Conservation (phyloP, 2,888 invertebrate species). For the Drosophila fungiperda region DNA sequence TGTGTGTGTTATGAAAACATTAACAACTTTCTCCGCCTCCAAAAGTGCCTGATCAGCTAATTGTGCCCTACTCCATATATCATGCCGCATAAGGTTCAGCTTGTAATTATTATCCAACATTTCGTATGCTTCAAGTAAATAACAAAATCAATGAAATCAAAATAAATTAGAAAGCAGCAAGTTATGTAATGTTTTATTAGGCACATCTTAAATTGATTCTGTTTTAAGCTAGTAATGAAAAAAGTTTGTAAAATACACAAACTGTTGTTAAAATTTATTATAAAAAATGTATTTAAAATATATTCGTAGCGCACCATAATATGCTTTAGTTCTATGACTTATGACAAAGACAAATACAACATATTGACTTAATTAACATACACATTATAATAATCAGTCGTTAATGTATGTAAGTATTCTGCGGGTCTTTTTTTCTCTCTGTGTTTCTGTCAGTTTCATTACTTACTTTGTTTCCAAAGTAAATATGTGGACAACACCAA, state of each 20-base stretch:
- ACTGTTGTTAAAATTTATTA: not conserved
- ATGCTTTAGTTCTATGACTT: not conserved
- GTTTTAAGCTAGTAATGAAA: not conserved
- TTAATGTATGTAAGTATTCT: not conserved
- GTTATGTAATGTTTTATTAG: not conserved
- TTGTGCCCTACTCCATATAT: slow-evolving; percentile 73
- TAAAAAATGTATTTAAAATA: slow-evolving; percentile 8
- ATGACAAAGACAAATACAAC: not conserved
- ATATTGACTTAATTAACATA: slow-evolving; percentile 25
- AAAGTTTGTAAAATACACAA: not conserved
- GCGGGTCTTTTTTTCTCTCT: not conserved
- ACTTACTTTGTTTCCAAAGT: slow-evolving; percentile 81
- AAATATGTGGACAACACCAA: slow-evolving; percentile 79
- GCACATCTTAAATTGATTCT: not conserved
- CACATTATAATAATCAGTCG: slow-evolving; percentile 8
- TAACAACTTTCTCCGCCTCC: slow-evolving; percentile 71
- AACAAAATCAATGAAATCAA: not conserved
- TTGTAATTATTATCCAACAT: slow-evolving; percentile 63
- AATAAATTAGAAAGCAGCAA: not conserved
- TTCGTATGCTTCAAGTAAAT: slow-evolving; percentile 45
- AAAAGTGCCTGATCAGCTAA: slow-evolving; percentile 51
- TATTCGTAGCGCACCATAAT: slow-evolving; percentile 5
- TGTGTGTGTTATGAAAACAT: slow-evolving; percentile 85
- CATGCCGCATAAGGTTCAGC: slow-evolving; percentile 77
- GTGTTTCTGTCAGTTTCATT: slow-evolving; percentile 11